Conservation (phyloP, 92 coral and sea anemone genomes). For the Paramuricea clavata region DNA sequence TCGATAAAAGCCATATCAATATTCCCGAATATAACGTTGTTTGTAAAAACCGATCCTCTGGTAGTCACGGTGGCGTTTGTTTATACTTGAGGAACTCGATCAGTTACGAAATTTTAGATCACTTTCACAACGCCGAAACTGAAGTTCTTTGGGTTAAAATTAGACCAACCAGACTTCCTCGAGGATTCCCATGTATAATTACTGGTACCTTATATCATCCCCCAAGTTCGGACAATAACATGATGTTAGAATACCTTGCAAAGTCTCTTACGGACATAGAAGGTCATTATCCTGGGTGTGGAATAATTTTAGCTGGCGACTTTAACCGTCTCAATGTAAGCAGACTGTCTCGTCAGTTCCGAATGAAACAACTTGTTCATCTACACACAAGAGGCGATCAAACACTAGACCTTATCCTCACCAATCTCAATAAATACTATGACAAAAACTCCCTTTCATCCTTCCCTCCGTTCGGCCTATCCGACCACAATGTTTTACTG, state of each 20-base stretch:
- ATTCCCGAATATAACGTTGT: neutral
- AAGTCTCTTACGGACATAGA: constrained; percentile 32
- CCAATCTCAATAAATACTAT: constrained; percentile 11
- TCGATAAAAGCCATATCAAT: neutral
- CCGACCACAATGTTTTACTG: constrained; percentile 33
- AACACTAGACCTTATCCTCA: constrained; percentile 40
- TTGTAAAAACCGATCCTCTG: constrained; percentile 44
- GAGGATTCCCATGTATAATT: constrained; percentile 60
- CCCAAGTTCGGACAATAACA: constrained; percentile 15
- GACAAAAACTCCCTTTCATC: neutral
- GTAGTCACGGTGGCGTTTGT: constrained; percentile 58
- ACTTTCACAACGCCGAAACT: constrained; percentile 42
- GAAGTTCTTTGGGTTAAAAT: constrained; percentile 60
- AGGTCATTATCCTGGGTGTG: constrained; percentile 57
- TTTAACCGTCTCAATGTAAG: constrained; percentile 44
- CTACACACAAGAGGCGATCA: constrained; percentile 55
- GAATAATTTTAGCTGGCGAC: constrained; percentile 39
- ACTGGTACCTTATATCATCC: constrained; percentile 47
- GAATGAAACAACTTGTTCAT: constrained; percentile 55
- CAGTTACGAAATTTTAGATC: constrained; percentile 37
- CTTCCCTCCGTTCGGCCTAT: constrained; percentile 44
- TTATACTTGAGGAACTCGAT: constrained; percentile 44
- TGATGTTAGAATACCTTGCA: constrained; percentile 31
- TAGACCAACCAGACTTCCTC: constrained; percentile 63
- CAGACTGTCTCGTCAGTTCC: constrained; percentile 33